Evolutionary conservation across 1,140 invertebrate species (phyloP).

Genomic region (Drosophila pseudoananassae): DNA sequence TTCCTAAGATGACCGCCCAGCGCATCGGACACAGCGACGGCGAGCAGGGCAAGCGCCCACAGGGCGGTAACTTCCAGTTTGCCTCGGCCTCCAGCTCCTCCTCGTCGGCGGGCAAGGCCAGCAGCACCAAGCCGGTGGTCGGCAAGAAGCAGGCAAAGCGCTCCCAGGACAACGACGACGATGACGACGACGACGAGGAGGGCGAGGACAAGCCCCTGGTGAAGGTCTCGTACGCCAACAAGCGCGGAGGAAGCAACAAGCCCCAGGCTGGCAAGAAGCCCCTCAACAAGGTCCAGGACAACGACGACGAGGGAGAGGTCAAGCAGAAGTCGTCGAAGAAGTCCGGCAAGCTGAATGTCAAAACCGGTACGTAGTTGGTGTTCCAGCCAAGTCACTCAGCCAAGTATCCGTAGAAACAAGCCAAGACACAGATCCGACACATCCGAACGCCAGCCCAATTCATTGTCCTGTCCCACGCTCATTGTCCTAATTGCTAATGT

Average conservation of each 20-base stretch:
- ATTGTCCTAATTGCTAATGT: constrained; percentile 43
- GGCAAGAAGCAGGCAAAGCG: constrained; percentile 60
- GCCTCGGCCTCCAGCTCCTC: constrained; percentile 23
- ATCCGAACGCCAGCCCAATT: constrained; percentile 19
- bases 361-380: constrained; percentile 89
- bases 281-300: constrained; percentile 32
- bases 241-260: constrained; percentile 55
- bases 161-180: constrained; percentile 34
- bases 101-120: constrained; percentile 16
- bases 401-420: constrained; percentile 13
- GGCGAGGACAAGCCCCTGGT: constrained; percentile 69
- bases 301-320: constrained; percentile 66
- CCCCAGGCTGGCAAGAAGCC: constrained; percentile 63
- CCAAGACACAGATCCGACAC: constrained; percentile 19
- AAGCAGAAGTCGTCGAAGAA: constrained; percentile 70
- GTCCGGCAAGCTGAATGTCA: constrained; percentile 73
- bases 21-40: constrained; percentile 75
- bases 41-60: constrained; percentile 49
- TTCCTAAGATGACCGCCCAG: constrained; percentile 84
- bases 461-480: constrained; percentile 36
- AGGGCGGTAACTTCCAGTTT: constrained; percentile 74
- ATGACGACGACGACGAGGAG: constrained; percentile 61
- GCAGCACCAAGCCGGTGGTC: constrained; percentile 18
- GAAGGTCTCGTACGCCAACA: constrained; percentile 79
- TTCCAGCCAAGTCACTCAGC: constrained; percentile 19